These are phyloP conservation scores for Sitodiplosis mosellana DNA, from an alignment of 1,140 invertebrate species.

Conservation along the genomic window DNA sequence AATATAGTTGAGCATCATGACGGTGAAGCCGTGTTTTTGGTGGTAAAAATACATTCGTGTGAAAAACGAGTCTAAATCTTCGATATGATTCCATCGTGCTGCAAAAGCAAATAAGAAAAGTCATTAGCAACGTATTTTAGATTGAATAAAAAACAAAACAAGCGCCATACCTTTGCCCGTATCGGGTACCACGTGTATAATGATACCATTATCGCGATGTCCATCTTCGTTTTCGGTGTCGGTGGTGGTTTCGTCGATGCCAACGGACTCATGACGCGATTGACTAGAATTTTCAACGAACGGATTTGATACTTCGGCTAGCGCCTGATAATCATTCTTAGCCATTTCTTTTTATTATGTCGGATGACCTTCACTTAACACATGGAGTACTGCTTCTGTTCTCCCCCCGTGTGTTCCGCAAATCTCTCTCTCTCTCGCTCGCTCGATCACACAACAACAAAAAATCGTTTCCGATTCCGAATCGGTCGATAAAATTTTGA, in stretches of 20 bases:
- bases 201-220: slow-evolving; percentile 26
- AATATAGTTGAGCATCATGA: slow-evolving; percentile 75
- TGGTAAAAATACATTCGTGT: slow-evolving; percentile 88
- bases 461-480: no score
- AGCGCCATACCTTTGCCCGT: slow-evolving; percentile 31
- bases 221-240: slow-evolving; percentile 15
- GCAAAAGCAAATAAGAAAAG: slow-evolving; percentile 18
- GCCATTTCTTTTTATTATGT: no score
- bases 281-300: no score
- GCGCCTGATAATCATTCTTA: no score
- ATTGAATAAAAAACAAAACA: slow-evolving; percentile 1
- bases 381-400: no score
- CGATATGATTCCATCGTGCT: slow-evolving; percentile 87
- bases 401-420: no score
- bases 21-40: slow-evolving; percentile 81
- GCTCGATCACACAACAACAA: no score
- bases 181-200: slow-evolving; percentile 51
- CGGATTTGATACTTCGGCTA: no score
- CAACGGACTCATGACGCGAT: no score
- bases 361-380: no score
- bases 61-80: slow-evolving; percentile 90
- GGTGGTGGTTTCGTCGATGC: neutral
- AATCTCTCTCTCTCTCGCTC: no score
- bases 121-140: neutral
- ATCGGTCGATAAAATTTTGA: no score